Evolutionary conservation across 2,888 invertebrate species (phyloP).

Genomic region (Epistrophe eligans): DNA sequence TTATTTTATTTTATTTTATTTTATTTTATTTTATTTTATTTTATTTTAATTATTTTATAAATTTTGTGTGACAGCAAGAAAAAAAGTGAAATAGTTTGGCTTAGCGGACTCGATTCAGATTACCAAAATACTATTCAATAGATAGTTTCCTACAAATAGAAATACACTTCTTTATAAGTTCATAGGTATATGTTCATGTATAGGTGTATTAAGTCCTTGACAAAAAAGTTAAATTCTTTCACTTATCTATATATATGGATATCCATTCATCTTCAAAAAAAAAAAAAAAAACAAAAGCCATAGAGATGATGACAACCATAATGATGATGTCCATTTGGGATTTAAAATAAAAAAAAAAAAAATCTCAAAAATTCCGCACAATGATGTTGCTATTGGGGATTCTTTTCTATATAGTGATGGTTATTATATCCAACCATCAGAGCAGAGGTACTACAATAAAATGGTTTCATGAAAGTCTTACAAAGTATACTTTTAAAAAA

Average conservation of each 20-base stretch:
- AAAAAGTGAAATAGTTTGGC: no score
- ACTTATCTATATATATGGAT: neutral
- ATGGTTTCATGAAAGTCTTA: constrained; percentile 1
- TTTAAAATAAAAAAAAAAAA: constrained; percentile 40
- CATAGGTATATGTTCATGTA: no score
- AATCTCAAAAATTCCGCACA: constrained; percentile 12
- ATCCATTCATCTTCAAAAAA: constrained; percentile 11
- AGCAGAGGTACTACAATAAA: constrained; percentile 2
- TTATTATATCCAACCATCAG: neutral
- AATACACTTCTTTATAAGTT: neutral
- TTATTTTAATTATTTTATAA: no score
- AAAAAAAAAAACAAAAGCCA: constrained; percentile 3
- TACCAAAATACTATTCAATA: neutral
- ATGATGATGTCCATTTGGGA: constrained; percentile 49
- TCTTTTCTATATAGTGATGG: neutral
- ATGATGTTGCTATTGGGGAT: constrained; percentile 49
- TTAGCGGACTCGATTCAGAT: neutral
- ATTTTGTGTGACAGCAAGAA: no score
- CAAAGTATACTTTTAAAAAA: neutral
- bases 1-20: no score
- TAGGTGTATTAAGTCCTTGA: neutral
- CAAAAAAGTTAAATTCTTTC: neutral
- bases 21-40: no score
- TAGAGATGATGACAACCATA: constrained; percentile 46
- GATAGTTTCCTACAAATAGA: neutral